These are phyloP conservation scores for Pseudopleuronectes americanus DNA, from an alignment of 2,797 vertebrate species.

Conservation along the genomic window DNA sequence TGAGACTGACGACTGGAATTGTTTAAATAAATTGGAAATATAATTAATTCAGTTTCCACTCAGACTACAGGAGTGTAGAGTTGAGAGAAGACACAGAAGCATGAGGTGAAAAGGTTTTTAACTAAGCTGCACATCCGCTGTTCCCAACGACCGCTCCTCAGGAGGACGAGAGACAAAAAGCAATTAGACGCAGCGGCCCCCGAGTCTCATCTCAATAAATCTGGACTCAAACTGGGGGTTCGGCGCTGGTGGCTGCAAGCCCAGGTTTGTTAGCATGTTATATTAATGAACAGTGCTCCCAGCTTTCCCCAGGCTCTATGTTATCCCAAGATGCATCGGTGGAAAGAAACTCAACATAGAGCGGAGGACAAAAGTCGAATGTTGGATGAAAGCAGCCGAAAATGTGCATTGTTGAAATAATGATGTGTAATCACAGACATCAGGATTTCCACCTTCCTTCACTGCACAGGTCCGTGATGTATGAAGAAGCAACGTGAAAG, in stretches of 20 bases:
- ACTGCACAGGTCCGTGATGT: constrained; percentile 5
- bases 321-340: constrained; percentile 9
- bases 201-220: constrained; percentile 70
- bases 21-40: too few species aligned
- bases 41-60: too few species aligned
- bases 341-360: background rate
- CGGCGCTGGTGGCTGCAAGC: constrained; percentile 56
- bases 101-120: constrained; percentile 15
- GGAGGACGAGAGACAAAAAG: constrained; percentile 68
- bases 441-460: constrained; percentile 12
- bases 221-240: constrained; percentile 53
- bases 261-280: constrained; percentile 64
- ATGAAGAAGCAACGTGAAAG: constrained; percentile 38
- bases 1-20: too few species aligned
- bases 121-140: constrained; percentile 16
- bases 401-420: constrained; percentile 32
- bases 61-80: too few species aligned
- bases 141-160: constrained; percentile 33
- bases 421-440: constrained; percentile 14
- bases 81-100: too few species aligned
- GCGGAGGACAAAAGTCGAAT: background rate
- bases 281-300: constrained; percentile 61
- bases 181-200: constrained; percentile 62
- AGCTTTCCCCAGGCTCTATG: constrained; percentile 36
- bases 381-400: constrained; percentile 13